These are phyloP conservation scores for Aramus guarauna DNA, from an alignment of 2,113 vertebrate species.

Conservation along the genomic window DNA sequence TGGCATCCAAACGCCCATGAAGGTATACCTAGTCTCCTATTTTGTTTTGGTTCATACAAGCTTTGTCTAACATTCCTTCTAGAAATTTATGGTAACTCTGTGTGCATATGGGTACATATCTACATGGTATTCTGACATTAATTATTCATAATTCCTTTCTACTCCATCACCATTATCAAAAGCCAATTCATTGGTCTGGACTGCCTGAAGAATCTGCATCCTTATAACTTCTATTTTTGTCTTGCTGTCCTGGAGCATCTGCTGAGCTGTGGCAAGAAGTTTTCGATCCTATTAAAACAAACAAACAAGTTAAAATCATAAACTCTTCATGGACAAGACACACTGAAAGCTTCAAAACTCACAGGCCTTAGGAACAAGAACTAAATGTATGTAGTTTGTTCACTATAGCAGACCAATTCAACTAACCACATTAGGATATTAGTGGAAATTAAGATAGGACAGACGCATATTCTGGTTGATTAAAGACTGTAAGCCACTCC, in stretches of 20 bases:
- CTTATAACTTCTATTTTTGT: constrained; percentile 99
- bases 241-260: constrained; percentile 98
- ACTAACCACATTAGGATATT: background rate
- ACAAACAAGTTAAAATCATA: background rate
- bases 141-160: constrained; percentile 60
- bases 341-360: background rate
- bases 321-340: background rate
- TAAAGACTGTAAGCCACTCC: background rate
- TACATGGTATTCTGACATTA: background rate
- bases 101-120: background rate
- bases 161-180: constrained; percentile 91
- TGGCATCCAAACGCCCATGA: background rate
- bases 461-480: background rate
- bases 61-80: background rate
- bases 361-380: background rate
- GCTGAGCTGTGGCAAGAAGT: constrained; percentile 94
- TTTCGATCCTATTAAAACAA: constrained; percentile 88
- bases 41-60: background rate
- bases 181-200: constrained; percentile 91
- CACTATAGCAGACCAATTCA: background rate
- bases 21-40: background rate
- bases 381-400: background rate
- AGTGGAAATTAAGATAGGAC: background rate
- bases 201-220: constrained; percentile 98
- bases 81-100: background rate